Conservation (phyloP, 2,888 invertebrate species). For the Prosopocoilus inquinatus region DNA sequence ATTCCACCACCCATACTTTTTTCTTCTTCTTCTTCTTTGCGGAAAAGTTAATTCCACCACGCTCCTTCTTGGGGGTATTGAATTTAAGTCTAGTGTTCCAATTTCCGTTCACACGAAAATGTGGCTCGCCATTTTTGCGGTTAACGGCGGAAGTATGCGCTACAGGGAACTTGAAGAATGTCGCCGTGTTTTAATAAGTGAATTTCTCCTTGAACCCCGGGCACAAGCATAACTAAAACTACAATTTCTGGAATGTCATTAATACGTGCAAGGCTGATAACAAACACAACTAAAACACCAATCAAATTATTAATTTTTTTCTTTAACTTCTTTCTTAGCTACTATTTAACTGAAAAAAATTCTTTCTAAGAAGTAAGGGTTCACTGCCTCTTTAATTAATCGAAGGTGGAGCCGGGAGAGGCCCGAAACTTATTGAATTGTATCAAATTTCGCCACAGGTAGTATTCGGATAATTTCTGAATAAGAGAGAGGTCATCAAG, state of each 20-base stretch:
- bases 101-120: constrained; percentile 34
- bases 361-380: too few species aligned
- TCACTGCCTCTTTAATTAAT: too few species aligned
- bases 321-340: too few species aligned
- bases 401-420: too few species aligned
- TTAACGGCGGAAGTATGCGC: constrained; percentile 13
- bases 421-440: constrained; percentile 17
- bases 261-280: too few species aligned
- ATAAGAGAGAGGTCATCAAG: constrained; percentile 26
- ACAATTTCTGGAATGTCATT: too few species aligned
- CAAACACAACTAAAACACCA: too few species aligned
- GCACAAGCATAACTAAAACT: too few species aligned
- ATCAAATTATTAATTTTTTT: too few species aligned
- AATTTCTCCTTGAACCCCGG: too few species aligned
- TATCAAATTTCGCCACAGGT: constrained; percentile 20
- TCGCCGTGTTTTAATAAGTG: too few species aligned
- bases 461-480: constrained; percentile 17
- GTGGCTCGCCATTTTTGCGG: constrained; percentile 29
- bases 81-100: constrained; percentile 22
- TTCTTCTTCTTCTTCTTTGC: neutral
- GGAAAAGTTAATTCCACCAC: neutral
- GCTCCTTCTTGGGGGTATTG: constrained; percentile 8
- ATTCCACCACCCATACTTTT: neutral
- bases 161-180: neutral
- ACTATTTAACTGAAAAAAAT: too few species aligned